Conservation (phyloP, 2,113 vertebrate species). For the Tachycineta bicolor region DNA sequence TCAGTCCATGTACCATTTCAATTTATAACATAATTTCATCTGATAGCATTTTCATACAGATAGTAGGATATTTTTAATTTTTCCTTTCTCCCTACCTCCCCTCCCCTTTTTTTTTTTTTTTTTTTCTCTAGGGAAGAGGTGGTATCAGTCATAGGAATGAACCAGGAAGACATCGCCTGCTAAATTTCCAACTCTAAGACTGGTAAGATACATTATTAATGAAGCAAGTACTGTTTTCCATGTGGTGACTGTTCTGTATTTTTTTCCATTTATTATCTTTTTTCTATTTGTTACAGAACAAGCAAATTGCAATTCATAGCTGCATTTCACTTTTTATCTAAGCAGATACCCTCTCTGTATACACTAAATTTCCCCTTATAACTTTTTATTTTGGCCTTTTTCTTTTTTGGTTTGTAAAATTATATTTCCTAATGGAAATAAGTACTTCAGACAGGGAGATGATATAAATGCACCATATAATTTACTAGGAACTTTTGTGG, state of each 20-base stretch:
- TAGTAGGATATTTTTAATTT: background rate
- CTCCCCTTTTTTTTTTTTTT: no score
- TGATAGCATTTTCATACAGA: background rate
- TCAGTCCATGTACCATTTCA: background rate
- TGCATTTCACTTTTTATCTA: background rate
- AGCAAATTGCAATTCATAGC: background rate
- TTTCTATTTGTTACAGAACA: background rate
- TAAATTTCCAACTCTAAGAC: background rate
- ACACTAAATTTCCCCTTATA: background rate
- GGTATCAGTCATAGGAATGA: background rate
- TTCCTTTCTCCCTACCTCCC: no score
- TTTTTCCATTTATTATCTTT: background rate
- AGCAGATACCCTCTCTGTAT: background rate
- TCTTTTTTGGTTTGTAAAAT: background rate
- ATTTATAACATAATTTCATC: background rate
- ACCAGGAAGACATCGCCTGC: background rate
- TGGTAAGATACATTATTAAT: background rate
- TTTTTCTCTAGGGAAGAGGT: background rate
- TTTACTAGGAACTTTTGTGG: background rate
- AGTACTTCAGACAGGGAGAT: background rate
- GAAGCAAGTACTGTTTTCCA: background rate
- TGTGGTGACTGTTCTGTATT: background rate
- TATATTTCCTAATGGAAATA: background rate
- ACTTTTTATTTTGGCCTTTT: background rate
- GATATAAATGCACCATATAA: background rate